phyloP scores from a whole-genome alignment of 2,797 vertebrate species.

The Onychomys torridus region DNA sequence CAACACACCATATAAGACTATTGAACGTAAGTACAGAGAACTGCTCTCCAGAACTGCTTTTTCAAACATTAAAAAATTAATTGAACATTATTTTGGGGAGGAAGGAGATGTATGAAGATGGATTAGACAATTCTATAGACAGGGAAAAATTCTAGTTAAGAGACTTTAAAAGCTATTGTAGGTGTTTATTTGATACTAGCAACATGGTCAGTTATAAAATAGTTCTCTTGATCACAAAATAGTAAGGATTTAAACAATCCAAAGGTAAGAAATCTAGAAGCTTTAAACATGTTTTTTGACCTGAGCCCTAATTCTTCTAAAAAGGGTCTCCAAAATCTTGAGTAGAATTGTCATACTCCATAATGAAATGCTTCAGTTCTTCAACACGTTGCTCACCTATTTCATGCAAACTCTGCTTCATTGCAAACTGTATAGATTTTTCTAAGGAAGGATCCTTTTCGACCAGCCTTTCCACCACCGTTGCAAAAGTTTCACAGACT shows the following conservation, averaged over 20 bases:
- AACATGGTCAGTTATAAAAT: constrained; percentile 62
- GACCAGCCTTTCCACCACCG: constrained; percentile 97
- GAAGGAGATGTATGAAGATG: too few relatives aligned
- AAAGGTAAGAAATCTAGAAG: constrained; percentile 43
- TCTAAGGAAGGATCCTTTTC: constrained; percentile 94
- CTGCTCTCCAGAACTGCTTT: too few relatives aligned
- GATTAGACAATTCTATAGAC: too few relatives aligned
- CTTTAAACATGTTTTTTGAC: not conserved
- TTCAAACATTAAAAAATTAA: too few relatives aligned
- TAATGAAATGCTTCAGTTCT: constrained; percentile 93
- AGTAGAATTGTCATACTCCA: constrained; percentile 91
- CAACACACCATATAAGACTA: not conserved
- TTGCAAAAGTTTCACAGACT: constrained; percentile 96
- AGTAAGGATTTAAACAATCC: constrained; percentile 78
- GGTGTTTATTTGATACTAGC: constrained; percentile 70
- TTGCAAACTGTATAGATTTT: constrained; percentile 91
- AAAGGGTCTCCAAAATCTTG: constrained; percentile 87
- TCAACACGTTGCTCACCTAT: constrained; percentile 94
- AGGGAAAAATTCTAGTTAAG: constrained; percentile 39
- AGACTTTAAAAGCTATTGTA: constrained; percentile 60
- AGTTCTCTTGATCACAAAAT: constrained; percentile 73
- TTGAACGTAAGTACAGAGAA: not conserved
- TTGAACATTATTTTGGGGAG: too few relatives aligned
- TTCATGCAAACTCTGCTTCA: constrained; percentile 94
- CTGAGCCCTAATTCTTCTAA: constrained; percentile 73